Evolutionary conservation across 2,797 vertebrate species (phyloP), one percentile per base, ranked within the genome.

Genomic region (Podarcis lilfordi): DNA sequence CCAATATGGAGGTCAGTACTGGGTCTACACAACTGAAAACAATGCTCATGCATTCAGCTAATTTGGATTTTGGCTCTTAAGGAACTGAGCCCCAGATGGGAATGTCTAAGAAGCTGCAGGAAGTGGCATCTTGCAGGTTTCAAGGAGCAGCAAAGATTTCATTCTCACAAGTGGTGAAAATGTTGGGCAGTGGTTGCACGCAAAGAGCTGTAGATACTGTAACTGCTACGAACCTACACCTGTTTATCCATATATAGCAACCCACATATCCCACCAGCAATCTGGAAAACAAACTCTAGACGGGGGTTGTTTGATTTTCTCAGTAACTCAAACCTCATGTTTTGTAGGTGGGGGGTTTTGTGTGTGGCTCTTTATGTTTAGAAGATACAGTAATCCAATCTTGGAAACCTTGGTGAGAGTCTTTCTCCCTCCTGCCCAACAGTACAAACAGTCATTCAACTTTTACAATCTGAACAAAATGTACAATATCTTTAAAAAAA

Each of bases 391-490:
- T 40, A 0, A 37, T 68, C 83, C 72, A 37, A 68, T 93, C 35
- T 69, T 84, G 79, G 79, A 91, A 92, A 92, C 82, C 85, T 91
- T 90, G 85, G 77, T 80, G 84, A 91, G 89, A 92, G 89, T 89
- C 71, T 95, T 95, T 90, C 86, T 91, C 92, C 74, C 91, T 19
- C 43, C 91, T 90, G 17, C 35, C 92, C 90, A 92, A 80, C 84
- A 79, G 79, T 94, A 94, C 93, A 95, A 95, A 92, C 80, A 76
- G 3, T 59, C 79, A 86, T 93, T 94, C 66, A 78, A 64, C 79
- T 91, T 91, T 92, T 89, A 93, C 92, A 91, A 90, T 91, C 79
- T 86, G 90, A 94, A 91, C 85, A 92, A 93, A 74, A 91, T 88
- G 78, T 92, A 93, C 79, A 92, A 32, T 43, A 59, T 88, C 92